phyloP scores from a whole-genome alignment of 2,113 vertebrate species.

The Empidonax alnorum region DNA sequence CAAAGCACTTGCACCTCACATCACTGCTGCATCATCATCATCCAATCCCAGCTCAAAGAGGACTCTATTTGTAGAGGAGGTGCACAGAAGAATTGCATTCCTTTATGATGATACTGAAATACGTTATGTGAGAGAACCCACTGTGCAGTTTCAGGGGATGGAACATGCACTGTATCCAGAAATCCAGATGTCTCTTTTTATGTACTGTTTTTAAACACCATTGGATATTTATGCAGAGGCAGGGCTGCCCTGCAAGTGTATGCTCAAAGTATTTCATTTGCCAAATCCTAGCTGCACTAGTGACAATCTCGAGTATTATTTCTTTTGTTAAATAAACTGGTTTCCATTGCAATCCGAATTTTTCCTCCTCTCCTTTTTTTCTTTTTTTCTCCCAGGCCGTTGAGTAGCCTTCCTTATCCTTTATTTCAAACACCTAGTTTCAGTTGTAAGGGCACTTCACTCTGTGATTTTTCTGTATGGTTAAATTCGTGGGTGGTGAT shows the following conservation, averaged over 20 bases:
- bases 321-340: not conserved
- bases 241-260: not conserved
- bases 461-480: not conserved
- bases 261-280: constrained; percentile 3
- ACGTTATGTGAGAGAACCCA: not conserved
- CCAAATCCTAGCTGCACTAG: constrained; percentile 7
- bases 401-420: not conserved
- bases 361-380: not conserved
- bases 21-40: not conserved
- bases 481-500: not conserved
- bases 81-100: not conserved
- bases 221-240: constrained; percentile 39
- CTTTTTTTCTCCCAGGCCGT: not conserved
- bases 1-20: fast-evolving
- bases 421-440: not conserved
- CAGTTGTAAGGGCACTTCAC: not conserved
- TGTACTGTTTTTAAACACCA: not conserved
- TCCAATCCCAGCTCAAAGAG: fast-evolving
- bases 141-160: not conserved
- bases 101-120: not conserved
- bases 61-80: not conserved
- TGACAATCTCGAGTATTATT: constrained; percentile 58
- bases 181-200: fast-evolving
- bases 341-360: not conserved
- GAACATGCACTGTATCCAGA: not conserved